Conservation (phyloP, 2,888 invertebrate genomes). For the Petrophora chlorosata region DNA sequence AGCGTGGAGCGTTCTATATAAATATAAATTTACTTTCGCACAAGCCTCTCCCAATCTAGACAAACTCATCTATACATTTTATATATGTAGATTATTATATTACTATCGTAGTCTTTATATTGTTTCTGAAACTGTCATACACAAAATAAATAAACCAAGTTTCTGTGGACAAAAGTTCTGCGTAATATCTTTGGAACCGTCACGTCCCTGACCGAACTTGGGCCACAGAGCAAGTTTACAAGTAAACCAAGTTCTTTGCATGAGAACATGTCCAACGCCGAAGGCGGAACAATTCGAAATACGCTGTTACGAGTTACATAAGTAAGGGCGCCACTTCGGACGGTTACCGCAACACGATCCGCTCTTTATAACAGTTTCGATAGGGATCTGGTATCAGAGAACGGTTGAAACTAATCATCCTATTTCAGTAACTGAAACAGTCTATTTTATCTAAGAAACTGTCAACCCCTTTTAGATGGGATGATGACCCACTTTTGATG, state of each 20-base stretch:
- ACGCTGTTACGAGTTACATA: slow-evolving; percentile 37
- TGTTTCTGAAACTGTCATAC: too few relatives aligned
- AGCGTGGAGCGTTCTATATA: too few relatives aligned
- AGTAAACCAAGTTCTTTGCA: slow-evolving; percentile 46
- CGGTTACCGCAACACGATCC: slow-evolving; percentile 31
- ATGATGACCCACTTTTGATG: background rate
- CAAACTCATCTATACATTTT: too few relatives aligned
- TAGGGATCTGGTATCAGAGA: slow-evolving; percentile 14
- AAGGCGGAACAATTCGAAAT: slow-evolving; percentile 37
- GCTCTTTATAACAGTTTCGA: slow-evolving; percentile 26
- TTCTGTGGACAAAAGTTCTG: slow-evolving; percentile 32
- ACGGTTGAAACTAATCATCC: slow-evolving; percentile 9
- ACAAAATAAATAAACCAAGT: slow-evolving; percentile 6
- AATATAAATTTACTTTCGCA: too few relatives aligned
- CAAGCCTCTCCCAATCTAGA: too few relatives aligned
- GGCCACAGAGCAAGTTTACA: slow-evolving; percentile 40
- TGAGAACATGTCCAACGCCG: slow-evolving; percentile 42
- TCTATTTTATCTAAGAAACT: background rate
- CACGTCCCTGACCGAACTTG: slow-evolving; percentile 43
- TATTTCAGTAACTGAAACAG: background rate
- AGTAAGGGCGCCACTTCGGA: slow-evolving; percentile 34
- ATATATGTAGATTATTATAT: too few relatives aligned
- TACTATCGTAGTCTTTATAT: too few relatives aligned
- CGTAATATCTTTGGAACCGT: slow-evolving; percentile 38
- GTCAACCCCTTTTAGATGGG: background rate